These are phyloP conservation scores for Protophormia terraenovae DNA, from an alignment of 2,888 invertebrate species.

Conservation along the genomic window DNA sequence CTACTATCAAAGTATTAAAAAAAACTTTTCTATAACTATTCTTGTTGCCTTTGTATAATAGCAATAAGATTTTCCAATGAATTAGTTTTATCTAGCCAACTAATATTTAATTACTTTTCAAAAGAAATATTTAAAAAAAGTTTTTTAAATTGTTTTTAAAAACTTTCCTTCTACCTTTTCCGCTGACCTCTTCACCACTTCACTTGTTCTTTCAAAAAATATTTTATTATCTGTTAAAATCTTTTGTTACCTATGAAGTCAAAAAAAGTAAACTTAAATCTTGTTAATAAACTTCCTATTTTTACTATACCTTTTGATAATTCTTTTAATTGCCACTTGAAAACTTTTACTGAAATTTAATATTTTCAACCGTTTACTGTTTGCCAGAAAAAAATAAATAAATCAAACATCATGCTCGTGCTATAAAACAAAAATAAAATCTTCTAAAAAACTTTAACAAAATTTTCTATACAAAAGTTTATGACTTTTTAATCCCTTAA, in stretches of 20 bases:
- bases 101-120: too few species aligned
- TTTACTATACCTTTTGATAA: background rate
- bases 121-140: too few species aligned
- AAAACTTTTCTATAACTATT: too few species aligned
- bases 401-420: background rate
- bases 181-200: too few species aligned
- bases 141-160: too few species aligned
- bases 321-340: background rate
- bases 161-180: too few species aligned
- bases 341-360: background rate
- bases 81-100: too few species aligned
- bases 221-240: background rate
- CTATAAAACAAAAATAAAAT: background rate
- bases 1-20: too few species aligned
- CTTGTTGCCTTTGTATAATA: background rate
- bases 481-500: conserved; percentile 21
- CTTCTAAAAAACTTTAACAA: background rate
- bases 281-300: background rate
- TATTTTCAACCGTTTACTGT: background rate
- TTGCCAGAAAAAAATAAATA: background rate
- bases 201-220: background rate
- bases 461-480: background rate
- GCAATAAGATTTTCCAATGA: too few species aligned
- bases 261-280: background rate
- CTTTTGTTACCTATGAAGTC: background rate